Percentiles rank a stretch among this genome's conserved stretches.
These are phyloP conservation scores for Dasyurus viverrinus DNA, from an alignment of 2,113 vertebrate species.

Conservation along the genomic window DNA sequence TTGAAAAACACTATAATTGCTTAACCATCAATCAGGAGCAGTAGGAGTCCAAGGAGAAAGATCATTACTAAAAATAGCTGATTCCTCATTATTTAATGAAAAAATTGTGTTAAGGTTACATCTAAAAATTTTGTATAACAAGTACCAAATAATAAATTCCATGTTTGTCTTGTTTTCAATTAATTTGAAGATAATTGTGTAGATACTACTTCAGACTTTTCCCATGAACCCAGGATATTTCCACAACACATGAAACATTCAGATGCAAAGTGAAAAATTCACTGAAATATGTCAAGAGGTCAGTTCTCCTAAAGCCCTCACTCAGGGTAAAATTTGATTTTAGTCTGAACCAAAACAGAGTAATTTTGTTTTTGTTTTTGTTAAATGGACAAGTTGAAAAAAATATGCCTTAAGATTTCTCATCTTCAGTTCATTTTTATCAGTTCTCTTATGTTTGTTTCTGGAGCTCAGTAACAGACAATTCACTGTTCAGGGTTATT, in stretches of 20 bases:
- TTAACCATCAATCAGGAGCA: neutral
- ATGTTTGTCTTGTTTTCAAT: neutral
- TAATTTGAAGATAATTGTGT: neutral
- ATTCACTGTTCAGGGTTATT: neutral
- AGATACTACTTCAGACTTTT: constrained; percentile 36
- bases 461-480: neutral
- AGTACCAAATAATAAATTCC: neutral
- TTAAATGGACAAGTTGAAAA: neutral
- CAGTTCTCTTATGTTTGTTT: neutral
- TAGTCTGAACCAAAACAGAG: neutral
- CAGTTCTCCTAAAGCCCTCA: neutral
- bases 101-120: constrained; percentile 27
- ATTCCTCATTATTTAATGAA: neutral
- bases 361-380: neutral
- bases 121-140: constrained; percentile 13
- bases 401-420: neutral
- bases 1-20: neutral
- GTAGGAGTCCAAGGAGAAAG: neutral
- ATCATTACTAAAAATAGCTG: constrained; percentile 7
- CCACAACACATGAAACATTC: neutral
- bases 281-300: neutral
- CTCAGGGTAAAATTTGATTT: neutral
- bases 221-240: neutral
- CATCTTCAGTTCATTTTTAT: neutral
- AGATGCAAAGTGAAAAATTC: neutral